These are phyloP conservation scores for Synergus laeviventris DNA, from an alignment of 2,888 invertebrate genomes.

Conservation along the genomic window DNA sequence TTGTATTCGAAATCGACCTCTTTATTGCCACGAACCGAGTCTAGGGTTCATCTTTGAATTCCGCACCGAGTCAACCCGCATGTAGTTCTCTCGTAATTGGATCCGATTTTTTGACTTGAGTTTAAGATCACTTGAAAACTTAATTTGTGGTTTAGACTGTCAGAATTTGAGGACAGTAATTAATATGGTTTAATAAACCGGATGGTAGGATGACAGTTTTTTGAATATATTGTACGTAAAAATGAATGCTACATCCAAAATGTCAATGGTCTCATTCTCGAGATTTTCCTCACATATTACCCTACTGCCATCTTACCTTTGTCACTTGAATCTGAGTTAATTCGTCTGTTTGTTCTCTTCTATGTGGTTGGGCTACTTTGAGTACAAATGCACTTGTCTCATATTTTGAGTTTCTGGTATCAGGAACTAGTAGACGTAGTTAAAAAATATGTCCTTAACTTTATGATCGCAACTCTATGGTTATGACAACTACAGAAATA, in stretches of 20 bases:
- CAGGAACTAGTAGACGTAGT: too few species aligned
- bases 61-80: slow-evolving; percentile 30
- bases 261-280: background rate
- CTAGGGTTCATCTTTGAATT: slow-evolving; percentile 22
- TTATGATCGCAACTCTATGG: too few species aligned
- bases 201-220: background rate
- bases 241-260: background rate
- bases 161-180: background rate
- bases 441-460: too few species aligned
- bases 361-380: too few species aligned
- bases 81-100: slow-evolving; percentile 13
- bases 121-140: slow-evolving; percentile 16
- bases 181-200: background rate
- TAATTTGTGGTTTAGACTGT: background rate
- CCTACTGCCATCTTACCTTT: slow-evolving; percentile 21
- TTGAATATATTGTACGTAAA: background rate
- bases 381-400: too few species aligned
- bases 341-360: background rate
- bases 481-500: too few species aligned
- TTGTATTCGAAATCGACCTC: slow-evolving; percentile 30
- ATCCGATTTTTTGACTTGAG: slow-evolving; percentile 3
- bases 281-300: slow-evolving; percentile 27
- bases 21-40: slow-evolving; percentile 5
- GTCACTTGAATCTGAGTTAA: background rate
- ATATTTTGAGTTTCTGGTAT: too few species aligned